Percentiles rank a stretch among this genome's conserved stretches.
Evolutionary conservation across 2,113 vertebrate species (phyloP).

Genomic region (Pseudorectes ferrugineus): DNA sequence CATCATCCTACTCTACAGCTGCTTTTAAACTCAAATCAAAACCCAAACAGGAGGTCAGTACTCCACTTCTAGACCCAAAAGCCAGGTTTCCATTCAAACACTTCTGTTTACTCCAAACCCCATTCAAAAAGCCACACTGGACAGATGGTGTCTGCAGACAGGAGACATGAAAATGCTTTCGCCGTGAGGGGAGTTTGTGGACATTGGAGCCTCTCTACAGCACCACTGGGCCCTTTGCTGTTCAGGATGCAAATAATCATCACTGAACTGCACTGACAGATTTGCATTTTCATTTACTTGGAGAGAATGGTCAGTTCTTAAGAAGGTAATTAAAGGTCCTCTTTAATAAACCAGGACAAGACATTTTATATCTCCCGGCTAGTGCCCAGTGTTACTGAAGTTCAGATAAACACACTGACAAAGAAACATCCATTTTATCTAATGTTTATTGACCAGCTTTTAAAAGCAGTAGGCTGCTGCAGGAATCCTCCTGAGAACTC

Average conservation of each 20-base stretch:
- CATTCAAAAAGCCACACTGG: neutral
- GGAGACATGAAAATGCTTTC: neutral
- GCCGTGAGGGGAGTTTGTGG: fast-evolving
- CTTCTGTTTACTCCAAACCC: neutral
- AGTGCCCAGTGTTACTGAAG: neutral
- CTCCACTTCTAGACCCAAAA: neutral
- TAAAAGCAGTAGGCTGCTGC: neutral
- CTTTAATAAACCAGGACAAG: constrained; percentile 28
- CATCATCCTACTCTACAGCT: neutral
- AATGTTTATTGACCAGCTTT: neutral
- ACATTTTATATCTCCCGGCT: neutral
- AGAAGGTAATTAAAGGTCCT: constrained; percentile 34
- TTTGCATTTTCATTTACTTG: neutral
- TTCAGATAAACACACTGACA: neutral
- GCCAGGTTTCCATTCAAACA: neutral
- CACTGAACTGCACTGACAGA: neutral
- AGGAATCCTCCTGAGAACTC: neutral
- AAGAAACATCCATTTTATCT: constrained; percentile 14
- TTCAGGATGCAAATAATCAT: neutral
- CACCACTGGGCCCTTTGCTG: neutral
- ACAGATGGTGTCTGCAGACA: neutral
- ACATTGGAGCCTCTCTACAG: neutral
- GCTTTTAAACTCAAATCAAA: neutral
- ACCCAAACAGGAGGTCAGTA: neutral
- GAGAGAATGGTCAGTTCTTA: neutral